Base-by-base conservation (phyloP, 2,113 vertebrate genomes). In the Eulacestoma nigropectus region DNA sequence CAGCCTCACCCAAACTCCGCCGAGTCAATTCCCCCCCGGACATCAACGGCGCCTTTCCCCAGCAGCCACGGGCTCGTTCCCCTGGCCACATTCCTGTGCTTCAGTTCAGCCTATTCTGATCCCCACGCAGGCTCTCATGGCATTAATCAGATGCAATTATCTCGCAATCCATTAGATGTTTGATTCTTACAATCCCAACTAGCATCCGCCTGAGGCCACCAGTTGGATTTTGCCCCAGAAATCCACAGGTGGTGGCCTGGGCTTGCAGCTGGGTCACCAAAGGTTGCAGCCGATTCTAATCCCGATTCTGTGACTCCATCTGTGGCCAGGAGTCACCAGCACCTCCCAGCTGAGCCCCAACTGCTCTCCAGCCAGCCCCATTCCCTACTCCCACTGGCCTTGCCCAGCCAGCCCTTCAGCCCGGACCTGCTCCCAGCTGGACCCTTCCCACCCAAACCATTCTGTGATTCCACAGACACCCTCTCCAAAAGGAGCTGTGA, bases 391-490 rank as follows among this genome's bases (percentile, higher is more conserved):
- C n/a, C n/a, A n/a, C n/a, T n/a, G 47, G 10, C 47, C 74, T 13
- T 55, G 64, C 9, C 29, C 64, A 53, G 39, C 12, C 74, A 39
- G 7, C 39, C 47, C 49, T 63, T 41, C 49, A 55, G 25, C 41
- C n/a, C n/a, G 30, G 13, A 39, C 8, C 56, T 53, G 29, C 55
- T 69, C 39, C 56, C 64, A 55, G 19, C 13, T 47, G 74, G 7
- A 16, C 18, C 39, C 23, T 78, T 39, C 46, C 27, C 39, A 60
- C 21, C 32, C 33, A 50, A 52, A 37, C 15, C 53, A 33, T 68
- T 33, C 15, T 2, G 3, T 0, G 3, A 20, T 39, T 53, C 7
- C 19, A 29, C 25, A 21, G 3, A 52, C 18, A 32, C 22, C 2
- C 1, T 13, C 18, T 87, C 37, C 46, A 69, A 27, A 32, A 50